Evolutionary conservation across 2,797 vertebrate genomes (phyloP), one percentile per base, ranked within the genome.

Genomic region (Hirundo rustica): DNA sequence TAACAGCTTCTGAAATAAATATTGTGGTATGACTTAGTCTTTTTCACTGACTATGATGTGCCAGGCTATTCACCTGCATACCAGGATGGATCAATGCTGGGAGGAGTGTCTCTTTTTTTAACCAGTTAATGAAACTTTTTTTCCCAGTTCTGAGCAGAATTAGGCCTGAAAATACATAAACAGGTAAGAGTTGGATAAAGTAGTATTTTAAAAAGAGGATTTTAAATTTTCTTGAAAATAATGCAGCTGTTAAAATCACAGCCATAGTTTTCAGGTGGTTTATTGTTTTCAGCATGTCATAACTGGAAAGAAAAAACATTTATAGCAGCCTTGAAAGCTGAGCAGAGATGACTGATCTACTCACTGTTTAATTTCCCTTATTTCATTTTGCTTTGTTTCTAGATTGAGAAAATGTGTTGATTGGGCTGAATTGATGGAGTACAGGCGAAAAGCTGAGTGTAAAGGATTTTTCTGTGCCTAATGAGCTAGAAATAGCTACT

Each of bases 211-310:
- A 42, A 34, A 77, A 70, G 0, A 45, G n/a, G 38, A 50, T 36
- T 88, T 79, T 82, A 57, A n/a, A 11, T 89, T 80, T 73, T 78
- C 79, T 88, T 70, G 45, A 86, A 92, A 94, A 90, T 50, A 90
- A 81, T 21, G 17, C 14, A 71, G 71, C 32, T 62, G 29, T 73
- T 85, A 60, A 88, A 95, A 92, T 34, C 48, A 68, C 2, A 9
- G 74, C 21, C n/a, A 45, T 22, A 29, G 16, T 62, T 89, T 88
- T 70, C 73, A 87, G 57, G 30, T 57, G 18, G 48, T 20, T 78
- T 61, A 62, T 22, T 83, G 32, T 81, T 85, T 94, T 47, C 17
- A 70, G 47, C 21, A 47, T 47, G 19, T 62, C 38, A 20, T 26
- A 84, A 77, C 36, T 60, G 47, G 34, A 87, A 85, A n/a, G n/a